phyloP scores from a whole-genome alignment of 2,888 invertebrate genomes.

The Drepanosiphum platanoidis region DNA sequence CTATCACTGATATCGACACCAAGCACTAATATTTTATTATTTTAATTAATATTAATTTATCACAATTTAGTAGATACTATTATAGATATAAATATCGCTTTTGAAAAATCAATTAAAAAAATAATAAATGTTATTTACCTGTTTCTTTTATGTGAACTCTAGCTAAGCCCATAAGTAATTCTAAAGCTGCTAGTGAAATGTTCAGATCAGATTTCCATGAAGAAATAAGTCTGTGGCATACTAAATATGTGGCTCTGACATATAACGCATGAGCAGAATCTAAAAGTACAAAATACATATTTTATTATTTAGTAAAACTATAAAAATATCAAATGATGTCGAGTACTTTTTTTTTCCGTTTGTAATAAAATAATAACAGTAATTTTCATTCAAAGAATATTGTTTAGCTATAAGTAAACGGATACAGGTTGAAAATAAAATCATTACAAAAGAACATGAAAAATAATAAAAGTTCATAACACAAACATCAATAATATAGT shows the following conservation, averaged over 20 bases:
- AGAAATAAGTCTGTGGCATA: conserved; percentile 93
- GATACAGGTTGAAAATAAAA: too few species aligned
- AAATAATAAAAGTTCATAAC: too few species aligned
- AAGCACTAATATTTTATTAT: background rate
- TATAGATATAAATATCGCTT: background rate
- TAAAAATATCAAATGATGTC: background rate
- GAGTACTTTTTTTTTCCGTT: background rate
- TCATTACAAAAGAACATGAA: too few species aligned
- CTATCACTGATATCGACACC: background rate
- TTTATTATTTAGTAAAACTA: background rate
- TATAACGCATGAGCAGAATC: conserved; percentile 89
- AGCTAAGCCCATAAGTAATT: conserved; percentile 89
- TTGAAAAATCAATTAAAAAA: background rate
- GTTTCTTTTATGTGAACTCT: conserved; percentile 88
- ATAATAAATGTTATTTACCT: conserved; percentile 71
- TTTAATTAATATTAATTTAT: background rate
- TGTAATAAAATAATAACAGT: too few species aligned
- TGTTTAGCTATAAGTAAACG: too few species aligned
- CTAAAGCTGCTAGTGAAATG: conserved; percentile 91
- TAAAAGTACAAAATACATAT: conserved; percentile 66
- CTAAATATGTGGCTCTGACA: conserved; percentile 90
- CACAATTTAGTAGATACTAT: conserved; percentile 20
- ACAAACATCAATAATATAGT: too few species aligned
- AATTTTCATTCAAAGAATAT: too few species aligned
- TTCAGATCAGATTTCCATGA: conserved; percentile 96